Percentiles rank a stretch among this genome's conserved stretches.
Evolutionary conservation across 1,140 invertebrate genomes (phyloP).

Genomic region (Mylabris phalerata): DNA sequence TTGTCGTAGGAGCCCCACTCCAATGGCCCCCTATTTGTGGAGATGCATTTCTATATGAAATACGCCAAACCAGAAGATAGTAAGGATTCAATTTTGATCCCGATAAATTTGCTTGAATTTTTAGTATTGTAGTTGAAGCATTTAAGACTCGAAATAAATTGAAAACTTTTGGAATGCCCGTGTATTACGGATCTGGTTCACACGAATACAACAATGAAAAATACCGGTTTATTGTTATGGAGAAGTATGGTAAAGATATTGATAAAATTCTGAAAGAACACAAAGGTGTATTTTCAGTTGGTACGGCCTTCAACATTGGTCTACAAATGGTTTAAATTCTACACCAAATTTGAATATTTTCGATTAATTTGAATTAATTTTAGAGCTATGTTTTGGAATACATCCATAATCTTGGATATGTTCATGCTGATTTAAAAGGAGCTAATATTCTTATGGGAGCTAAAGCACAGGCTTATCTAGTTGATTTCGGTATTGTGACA

Average conservation of each 20-base stretch:
- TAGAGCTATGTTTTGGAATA: conserved; percentile 81
- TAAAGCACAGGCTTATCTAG: conserved; percentile 73
- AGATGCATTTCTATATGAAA: conserved; percentile 91
- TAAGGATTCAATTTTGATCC: conserved; percentile 33
- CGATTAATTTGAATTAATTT: conserved; percentile 5
- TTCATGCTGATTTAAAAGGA: conserved; percentile 90
- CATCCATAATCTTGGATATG: conserved; percentile 77
- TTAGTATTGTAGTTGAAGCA: conserved; percentile 57
- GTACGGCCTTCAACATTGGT: conserved; percentile 71
- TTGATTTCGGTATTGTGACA: conserved; percentile 90
- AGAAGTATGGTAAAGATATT: conserved; percentile 84
- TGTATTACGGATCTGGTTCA: conserved; percentile 74
- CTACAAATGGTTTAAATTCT: conserved; percentile 66
- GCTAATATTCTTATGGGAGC: conserved; percentile 70
- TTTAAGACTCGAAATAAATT: conserved; percentile 70
- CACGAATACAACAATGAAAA: conserved; percentile 67
- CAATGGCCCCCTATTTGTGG: conserved; percentile 92
- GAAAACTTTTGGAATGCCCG: conserved; percentile 76
- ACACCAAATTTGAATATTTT: conserved; percentile 39
- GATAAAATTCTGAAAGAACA: conserved; percentile 71
- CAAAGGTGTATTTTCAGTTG: conserved; percentile 60
- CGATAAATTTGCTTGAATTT: no score
- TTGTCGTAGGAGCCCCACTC: conserved; percentile 74
- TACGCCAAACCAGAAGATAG: conserved; percentile 74
- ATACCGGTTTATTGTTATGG: conserved; percentile 89